Evolutionary conservation across 2,113 vertebrate species (phyloP).

Genomic region (Hystrix cristata): DNA sequence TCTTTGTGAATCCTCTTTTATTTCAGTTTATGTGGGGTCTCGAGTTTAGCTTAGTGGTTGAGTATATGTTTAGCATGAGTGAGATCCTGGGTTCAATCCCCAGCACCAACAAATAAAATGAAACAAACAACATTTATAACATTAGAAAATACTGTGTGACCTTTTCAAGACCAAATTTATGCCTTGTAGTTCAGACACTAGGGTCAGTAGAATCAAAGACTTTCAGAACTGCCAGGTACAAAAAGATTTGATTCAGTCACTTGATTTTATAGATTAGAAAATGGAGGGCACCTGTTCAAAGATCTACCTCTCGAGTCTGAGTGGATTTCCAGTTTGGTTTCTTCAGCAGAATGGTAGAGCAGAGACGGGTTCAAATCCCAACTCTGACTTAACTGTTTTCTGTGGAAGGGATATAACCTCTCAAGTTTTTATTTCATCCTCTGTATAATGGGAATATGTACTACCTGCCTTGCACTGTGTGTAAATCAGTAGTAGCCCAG

Average conservation of each 20-base stretch:
- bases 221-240: background rate
- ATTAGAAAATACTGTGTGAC: background rate
- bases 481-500: background rate
- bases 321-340: slow-evolving; percentile 5
- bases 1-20: background rate
- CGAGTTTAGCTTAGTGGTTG: background rate
- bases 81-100: background rate
- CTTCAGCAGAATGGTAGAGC: background rate
- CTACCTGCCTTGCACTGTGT: background rate
- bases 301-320: background rate
- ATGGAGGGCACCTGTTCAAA: background rate
- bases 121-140: background rate
- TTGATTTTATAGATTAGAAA: slow-evolving; percentile 17
- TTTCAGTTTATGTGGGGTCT: background rate
- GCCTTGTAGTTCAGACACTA: background rate
- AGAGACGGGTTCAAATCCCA: slow-evolving; percentile 28
- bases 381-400: background rate
- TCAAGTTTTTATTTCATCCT: background rate
- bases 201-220: background rate
- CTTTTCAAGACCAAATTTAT: background rate
- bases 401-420: background rate
- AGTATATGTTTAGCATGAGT: background rate
- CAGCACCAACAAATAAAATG: background rate
- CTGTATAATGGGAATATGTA: background rate
- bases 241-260: slow-evolving; percentile 12